Conservation (phyloP, 2,888 invertebrate genomes). For the Eilema griseolum region DNA sequence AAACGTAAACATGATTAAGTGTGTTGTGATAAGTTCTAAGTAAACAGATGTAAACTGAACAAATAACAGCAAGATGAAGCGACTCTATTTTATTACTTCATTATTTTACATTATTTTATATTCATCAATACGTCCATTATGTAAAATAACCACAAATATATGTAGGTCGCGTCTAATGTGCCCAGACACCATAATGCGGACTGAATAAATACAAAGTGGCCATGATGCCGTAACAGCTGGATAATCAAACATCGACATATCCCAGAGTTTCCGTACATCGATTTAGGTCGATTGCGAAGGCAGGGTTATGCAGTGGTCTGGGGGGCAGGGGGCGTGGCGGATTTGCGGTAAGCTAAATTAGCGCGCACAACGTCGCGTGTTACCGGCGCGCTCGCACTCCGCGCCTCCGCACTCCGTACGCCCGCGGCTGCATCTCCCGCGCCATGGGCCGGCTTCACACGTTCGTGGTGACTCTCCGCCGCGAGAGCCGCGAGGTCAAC, state of each 20-base stretch:
- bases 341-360: constrained; percentile 77
- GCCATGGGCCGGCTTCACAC: constrained; percentile 91
- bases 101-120: too few species aligned
- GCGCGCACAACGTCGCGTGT: constrained; percentile 81
- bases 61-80: not conserved
- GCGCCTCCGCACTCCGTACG: constrained; percentile 65
- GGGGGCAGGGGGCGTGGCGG: constrained; percentile 69
- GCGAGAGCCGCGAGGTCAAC: constrained; percentile 90
- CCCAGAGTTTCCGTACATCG: constrained; percentile 74
- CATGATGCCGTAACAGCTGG: constrained; percentile 48
- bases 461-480: constrained; percentile 91
- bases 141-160: constrained; percentile 27
- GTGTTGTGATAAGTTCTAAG: too few species aligned
- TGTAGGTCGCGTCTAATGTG: constrained; percentile 55
- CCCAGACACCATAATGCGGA: constrained; percentile 39
- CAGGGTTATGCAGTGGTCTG: constrained; percentile 74
- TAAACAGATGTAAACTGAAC: not conserved
- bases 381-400: constrained; percentile 75
- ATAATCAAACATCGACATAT: constrained; percentile 54
- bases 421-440: constrained; percentile 56
- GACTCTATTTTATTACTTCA: not conserved
- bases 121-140: constrained; percentile 6
- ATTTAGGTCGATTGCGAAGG: constrained; percentile 80
- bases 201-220: constrained; percentile 58
- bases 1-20: not conserved